Conservation (phyloP, 2,797 vertebrate species). For the Ctenopoma multispine region DNA sequence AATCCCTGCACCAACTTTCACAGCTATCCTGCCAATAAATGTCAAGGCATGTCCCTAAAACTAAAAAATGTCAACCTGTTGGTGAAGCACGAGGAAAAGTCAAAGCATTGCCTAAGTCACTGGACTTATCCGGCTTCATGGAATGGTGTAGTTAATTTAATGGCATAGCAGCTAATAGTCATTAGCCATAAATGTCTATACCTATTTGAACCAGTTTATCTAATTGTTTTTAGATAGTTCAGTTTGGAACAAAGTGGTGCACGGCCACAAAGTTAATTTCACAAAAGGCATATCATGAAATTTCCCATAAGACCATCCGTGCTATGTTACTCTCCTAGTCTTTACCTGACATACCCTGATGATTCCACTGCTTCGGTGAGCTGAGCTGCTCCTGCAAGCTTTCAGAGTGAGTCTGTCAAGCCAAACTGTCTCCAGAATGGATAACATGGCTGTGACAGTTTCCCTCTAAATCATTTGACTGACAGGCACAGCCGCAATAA, state of each 20-base stretch:
- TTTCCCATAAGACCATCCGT: constrained; percentile 30
- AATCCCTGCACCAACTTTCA: not conserved
- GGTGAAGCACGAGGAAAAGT: not conserved
- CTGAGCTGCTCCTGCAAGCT: constrained; percentile 57
- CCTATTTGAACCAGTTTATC: not conserved
- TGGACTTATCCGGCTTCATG: not conserved
- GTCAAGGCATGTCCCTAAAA: not conserved
- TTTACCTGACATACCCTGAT: constrained; percentile 61
- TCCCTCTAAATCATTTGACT: constrained; percentile 52
- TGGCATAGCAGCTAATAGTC: not conserved
- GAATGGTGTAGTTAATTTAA: not conserved
- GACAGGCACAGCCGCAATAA: constrained; percentile 62
- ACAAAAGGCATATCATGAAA: not conserved
- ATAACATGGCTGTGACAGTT: constrained; percentile 48
- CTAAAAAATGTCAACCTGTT: no score
- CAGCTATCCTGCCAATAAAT: not conserved
- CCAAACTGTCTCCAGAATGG: constrained; percentile 58
- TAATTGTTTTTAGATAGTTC: not conserved
- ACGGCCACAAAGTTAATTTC: constrained; percentile 2
- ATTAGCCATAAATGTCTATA: not conserved
- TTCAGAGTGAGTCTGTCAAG: constrained; percentile 61
- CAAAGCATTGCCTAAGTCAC: not conserved
- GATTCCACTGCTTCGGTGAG: constrained; percentile 46
- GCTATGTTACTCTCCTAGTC: constrained; percentile 5
- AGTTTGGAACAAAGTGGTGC: not conserved